These are phyloP conservation scores for Epinephelus moara DNA, from an alignment of 2,113 vertebrate genomes.

Conservation along the genomic window DNA sequence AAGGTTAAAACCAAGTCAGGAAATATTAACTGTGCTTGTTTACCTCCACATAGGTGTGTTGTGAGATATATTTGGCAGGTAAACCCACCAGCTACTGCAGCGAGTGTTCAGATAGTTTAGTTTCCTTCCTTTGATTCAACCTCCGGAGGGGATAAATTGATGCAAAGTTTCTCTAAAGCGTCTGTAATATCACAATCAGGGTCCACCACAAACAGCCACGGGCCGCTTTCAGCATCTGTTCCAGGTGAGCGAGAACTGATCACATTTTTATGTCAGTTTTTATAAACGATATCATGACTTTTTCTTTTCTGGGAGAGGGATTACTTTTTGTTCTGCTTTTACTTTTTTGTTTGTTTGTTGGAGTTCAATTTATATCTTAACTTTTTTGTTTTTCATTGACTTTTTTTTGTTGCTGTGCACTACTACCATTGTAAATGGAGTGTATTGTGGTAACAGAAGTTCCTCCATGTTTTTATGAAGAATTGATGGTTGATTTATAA, in stretches of 20 bases:
- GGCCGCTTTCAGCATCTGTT: slow-evolving; percentile 69
- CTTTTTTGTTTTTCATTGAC: slow-evolving; percentile 56
- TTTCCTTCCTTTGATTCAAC: slow-evolving; percentile 25
- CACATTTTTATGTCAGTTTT: slow-evolving; percentile 70
- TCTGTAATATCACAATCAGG: slow-evolving; percentile 66
- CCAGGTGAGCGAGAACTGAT: slow-evolving; percentile 66
- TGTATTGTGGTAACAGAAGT: slow-evolving; percentile 69
- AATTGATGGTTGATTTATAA: slow-evolving; percentile 67
- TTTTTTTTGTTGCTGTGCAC: slow-evolving; percentile 80
- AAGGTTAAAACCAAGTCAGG: slow-evolving; percentile 23
- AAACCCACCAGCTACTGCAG: slow-evolving; percentile 22
- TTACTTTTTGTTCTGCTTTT: slow-evolving; percentile 52
- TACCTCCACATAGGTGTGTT: slow-evolving; percentile 24
- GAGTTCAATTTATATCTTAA: slow-evolving; percentile 56
- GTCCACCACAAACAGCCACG: slow-evolving; percentile 71
- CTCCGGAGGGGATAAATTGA: slow-evolving; percentile 34
- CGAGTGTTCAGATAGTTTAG: background rate
- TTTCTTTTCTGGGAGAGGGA: slow-evolving; percentile 73
- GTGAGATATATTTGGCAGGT: slow-evolving; percentile 14
- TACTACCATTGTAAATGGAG: slow-evolving; percentile 78
- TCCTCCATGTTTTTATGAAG: slow-evolving; percentile 70
- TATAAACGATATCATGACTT: slow-evolving; percentile 67
- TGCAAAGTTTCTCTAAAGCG: slow-evolving; percentile 50
- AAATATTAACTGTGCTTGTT: slow-evolving; percentile 13
- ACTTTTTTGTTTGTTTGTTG: slow-evolving; percentile 28